Percentiles rank a stretch among this genome's conserved stretches.
Evolutionary conservation across 2,888 invertebrate genomes (phyloP).

Genomic region (Lithophane semibrunnea): DNA sequence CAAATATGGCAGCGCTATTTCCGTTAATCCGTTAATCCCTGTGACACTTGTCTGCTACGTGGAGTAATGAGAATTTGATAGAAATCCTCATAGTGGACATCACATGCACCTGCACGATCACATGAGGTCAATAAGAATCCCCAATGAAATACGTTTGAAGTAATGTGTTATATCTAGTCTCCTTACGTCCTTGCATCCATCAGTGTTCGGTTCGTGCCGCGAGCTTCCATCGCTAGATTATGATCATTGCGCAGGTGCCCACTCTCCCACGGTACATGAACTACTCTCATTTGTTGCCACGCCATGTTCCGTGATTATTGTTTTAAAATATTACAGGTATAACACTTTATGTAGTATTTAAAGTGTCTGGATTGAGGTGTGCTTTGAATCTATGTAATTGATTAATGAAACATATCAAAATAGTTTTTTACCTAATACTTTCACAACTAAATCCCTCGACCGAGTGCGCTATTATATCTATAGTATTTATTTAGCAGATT

Average conservation of each 20-base stretch:
- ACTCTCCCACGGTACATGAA: conserved; percentile 67
- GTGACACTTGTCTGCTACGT: neutral
- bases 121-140: neutral
- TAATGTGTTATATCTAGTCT: conserved; percentile 30
- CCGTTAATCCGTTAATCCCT: too few relatives aligned
- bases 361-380: neutral
- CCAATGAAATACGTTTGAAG: neutral
- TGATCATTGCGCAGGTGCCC: conserved; percentile 72
- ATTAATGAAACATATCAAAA: too few relatives aligned
- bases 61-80: too few relatives aligned
- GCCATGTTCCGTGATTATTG: conserved; percentile 10
- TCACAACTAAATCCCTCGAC: too few relatives aligned
- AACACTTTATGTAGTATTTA: neutral
- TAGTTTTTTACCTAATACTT: too few relatives aligned
- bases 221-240: conserved; percentile 74
- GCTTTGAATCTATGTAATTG: too few relatives aligned
- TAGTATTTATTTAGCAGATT: too few relatives aligned
- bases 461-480: too few relatives aligned
- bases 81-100: too few relatives aligned
- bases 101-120: too few relatives aligned
- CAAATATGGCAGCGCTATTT: too few relatives aligned
- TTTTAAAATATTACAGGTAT: conserved; percentile 26
- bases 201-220: conserved; percentile 71
- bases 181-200: conserved; percentile 27
- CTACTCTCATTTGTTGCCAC: conserved; percentile 40